Percentiles rank a stretch among this genome's conserved stretches.
These are phyloP conservation scores for Phoenicopterus ruber DNA, from an alignment of 2,113 vertebrate species.

Conservation along the genomic window DNA sequence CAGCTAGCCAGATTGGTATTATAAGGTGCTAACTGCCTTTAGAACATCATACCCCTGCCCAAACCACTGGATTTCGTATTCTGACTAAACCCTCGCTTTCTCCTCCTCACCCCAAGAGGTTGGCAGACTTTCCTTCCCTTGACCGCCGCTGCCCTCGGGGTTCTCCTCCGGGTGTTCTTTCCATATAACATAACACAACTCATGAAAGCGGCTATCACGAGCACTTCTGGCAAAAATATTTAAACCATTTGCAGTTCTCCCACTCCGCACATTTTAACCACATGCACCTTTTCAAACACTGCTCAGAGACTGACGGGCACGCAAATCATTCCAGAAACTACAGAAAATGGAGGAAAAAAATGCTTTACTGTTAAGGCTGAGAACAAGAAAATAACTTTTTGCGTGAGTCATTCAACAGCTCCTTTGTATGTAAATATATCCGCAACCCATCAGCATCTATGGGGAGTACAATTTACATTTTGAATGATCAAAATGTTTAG, in stretches of 20 bases:
- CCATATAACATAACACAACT: not conserved
- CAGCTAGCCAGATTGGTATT: not conserved
- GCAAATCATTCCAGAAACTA: not conserved
- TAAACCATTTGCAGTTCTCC: not conserved
- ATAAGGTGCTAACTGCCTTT: not conserved
- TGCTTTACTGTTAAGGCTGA: not conserved
- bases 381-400: slow-evolving; percentile 10
- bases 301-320: not conserved
- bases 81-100: not conserved
- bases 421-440: slow-evolving; percentile 54
- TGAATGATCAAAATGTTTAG: slow-evolving; percentile 68
- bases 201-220: not conserved
- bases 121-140: not conserved
- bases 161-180: not conserved
- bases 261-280: not conserved
- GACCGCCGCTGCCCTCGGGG: not conserved
- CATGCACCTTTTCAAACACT: not conserved
- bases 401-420: not conserved
- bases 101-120: not conserved
- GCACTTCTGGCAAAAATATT: not conserved
- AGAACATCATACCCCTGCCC: not conserved
- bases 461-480: slow-evolving; percentile 70
- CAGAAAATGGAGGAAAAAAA: not conserved
- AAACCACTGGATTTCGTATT: not conserved
- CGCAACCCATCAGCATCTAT: slow-evolving; percentile 40